These are phyloP conservation scores for Tetropium fuscum DNA, from an alignment of 2,888 invertebrate species.

Conservation along the genomic window DNA sequence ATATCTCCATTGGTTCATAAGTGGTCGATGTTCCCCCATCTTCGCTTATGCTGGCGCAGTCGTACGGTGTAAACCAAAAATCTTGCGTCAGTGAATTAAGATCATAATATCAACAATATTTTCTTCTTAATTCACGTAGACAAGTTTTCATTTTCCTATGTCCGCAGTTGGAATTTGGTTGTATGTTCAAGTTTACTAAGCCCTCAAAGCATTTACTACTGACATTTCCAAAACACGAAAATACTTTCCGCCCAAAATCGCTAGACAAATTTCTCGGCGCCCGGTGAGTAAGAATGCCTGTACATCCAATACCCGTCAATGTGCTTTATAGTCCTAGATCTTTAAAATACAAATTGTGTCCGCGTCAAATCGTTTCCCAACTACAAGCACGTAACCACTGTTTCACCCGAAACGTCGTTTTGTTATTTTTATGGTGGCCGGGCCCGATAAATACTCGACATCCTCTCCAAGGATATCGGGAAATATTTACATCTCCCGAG, in stretches of 20 bases:
- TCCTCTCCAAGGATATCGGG: conserved; percentile 14
- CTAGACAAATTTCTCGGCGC: background rate
- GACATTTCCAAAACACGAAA: background rate
- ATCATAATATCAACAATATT: too few relatives aligned
- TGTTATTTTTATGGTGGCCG: conserved; percentile 17
- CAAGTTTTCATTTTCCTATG: too few relatives aligned
- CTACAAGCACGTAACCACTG: conserved; percentile 21
- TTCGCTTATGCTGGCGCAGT: too few relatives aligned
- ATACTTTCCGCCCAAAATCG: conserved; percentile 1
- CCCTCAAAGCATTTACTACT: conserved; percentile 9
- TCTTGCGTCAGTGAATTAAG: too few relatives aligned
- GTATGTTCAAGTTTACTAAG: too few relatives aligned
- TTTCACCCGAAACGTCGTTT: conserved; percentile 17
- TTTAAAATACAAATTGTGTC: conserved; percentile 22
- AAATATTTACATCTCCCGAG: conserved; percentile 16
- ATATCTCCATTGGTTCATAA: too few relatives aligned
- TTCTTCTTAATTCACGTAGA: too few relatives aligned
- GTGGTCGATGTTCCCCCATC: too few relatives aligned
- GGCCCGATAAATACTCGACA: conserved; percentile 14
- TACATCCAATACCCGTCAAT: conserved; percentile 1
- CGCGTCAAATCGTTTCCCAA: conserved; percentile 3
- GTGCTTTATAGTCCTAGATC: background rate
- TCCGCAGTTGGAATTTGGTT: too few relatives aligned
- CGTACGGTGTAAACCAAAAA: too few relatives aligned
- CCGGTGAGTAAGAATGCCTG: conserved; percentile 17